Evolutionary conservation across 2,888 invertebrate species (phyloP), one percentile per base, ranked within the genome.

Genomic region (Brachypterus glaber): DNA sequence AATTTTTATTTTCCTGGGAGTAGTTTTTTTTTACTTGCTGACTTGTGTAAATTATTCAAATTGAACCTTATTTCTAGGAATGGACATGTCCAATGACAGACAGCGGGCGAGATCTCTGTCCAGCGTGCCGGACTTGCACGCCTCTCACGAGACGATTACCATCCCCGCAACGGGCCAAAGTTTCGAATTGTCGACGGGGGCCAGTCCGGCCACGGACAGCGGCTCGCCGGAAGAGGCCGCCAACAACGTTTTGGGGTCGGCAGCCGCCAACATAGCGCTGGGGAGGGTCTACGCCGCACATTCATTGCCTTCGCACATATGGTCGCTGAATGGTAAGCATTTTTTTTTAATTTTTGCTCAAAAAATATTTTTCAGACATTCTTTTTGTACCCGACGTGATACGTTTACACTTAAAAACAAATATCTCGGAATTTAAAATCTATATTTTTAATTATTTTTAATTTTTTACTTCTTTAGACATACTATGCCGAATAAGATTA

Each of bases 231-330:
- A 82, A 55, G 82, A 82, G 52, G 72, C 74, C 33, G 52, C 51
- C 24, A 50, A 48, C 11, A 69, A 68, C 40, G 62, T 71, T 41
- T 42, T 58, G 14, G 64, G 67, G 39, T 55, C 62, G 16, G 58
- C 63, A 39, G 64, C 66, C 25, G 65, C 68, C 17, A 66, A 65
- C 44, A 68, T 80, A 47, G 76, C 79, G 39, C 71, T 82, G 34
- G 82, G 86, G 42, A 72, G 87, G 48, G 87, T 88, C 21, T 88
- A 86, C 60, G 82, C 88, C 43, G 87, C 89, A 54, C 88, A 89
- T 66, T 89, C 88, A 55, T 71, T 89, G 69, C 89, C 89, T 60
- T 86, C 88, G 53, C 89, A 89, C 69, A 87, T 90, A 71, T 89
- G 88, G 87, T 87, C 89, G 53, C 73, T 89, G 57, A 88, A 90